Evolutionary conservation across 2,888 invertebrate species (phyloP).

Genomic region (Apotomis capreana): DNA sequence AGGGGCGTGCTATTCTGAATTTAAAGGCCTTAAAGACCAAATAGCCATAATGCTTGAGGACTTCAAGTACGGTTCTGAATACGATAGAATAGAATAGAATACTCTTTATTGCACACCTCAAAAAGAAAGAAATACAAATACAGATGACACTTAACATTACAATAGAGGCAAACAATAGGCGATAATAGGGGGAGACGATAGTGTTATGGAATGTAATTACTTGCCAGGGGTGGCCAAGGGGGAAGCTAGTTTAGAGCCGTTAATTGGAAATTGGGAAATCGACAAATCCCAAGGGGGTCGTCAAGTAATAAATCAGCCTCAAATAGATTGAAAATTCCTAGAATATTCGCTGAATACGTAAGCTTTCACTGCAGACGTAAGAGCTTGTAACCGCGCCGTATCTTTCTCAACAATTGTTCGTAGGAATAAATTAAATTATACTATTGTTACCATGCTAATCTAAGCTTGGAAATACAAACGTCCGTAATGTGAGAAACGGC

Average conservation of each 20-base stretch:
- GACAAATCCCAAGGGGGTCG: constrained; percentile 12
- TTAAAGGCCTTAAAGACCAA: no score
- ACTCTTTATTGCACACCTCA: no score
- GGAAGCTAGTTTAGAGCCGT: neutral
- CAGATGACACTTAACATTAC: no score
- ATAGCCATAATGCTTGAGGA: no score
- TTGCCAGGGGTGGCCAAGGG: constrained; percentile 13
- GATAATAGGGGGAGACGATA: no score
- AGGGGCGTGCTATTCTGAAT: neutral
- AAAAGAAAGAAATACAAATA: no score
- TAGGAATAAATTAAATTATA: constrained; percentile 51
- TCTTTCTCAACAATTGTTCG: constrained; percentile 49
- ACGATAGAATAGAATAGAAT: no score
- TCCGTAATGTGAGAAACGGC: constrained; percentile 38
- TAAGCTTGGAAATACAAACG: constrained; percentile 39
- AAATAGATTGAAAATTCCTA: constrained; percentile 26
- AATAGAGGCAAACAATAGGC: no score
- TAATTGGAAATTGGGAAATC: constrained; percentile 23
- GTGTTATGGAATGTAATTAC: constrained; percentile 14
- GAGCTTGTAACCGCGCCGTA: constrained; percentile 48
- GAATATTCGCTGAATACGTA: constrained; percentile 22
- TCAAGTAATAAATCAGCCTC: constrained; percentile 21
- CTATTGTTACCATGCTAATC: constrained; percentile 47
- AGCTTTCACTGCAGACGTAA: constrained; percentile 43
- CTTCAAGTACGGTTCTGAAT: constrained; percentile 2